Percentiles rank a stretch among this genome's conserved stretches.
Conservation (phyloP, 2,797 vertebrate species). For the Natrix natrix region DNA sequence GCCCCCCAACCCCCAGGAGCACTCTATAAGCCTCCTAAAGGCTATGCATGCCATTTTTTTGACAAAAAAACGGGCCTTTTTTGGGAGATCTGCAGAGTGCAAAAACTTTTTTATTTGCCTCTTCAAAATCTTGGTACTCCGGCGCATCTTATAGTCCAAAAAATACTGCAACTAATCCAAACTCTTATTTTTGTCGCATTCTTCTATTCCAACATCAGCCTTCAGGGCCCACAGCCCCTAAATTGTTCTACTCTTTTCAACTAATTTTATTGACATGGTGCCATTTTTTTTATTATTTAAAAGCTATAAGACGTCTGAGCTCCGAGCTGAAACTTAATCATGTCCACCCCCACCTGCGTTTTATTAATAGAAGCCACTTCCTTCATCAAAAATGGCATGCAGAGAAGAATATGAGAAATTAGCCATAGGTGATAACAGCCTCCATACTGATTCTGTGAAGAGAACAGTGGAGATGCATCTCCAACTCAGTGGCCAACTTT, state of each 20-base stretch:
- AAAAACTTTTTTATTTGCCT: too few species aligned
- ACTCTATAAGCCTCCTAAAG: too few species aligned
- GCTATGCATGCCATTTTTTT: too few species aligned
- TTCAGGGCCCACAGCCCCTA: constrained; percentile 5
- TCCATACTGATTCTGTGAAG: constrained; percentile 2
- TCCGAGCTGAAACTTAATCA: constrained; percentile 37
- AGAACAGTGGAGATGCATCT: not conserved
- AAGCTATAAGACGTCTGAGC: constrained; percentile 52
- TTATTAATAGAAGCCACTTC: constrained; percentile 58
- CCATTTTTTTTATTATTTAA: constrained; percentile 36
- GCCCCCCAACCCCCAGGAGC: too few species aligned
- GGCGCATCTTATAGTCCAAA: too few species aligned
- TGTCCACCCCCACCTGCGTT: constrained; percentile 65
- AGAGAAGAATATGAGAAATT: constrained; percentile 50
- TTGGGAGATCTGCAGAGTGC: too few species aligned
- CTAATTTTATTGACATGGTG: constrained; percentile 55
- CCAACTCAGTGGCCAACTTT: constrained; percentile 9
- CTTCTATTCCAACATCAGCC: not conserved
- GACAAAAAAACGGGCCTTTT: too few species aligned
- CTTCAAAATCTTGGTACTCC: too few species aligned
- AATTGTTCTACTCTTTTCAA: constrained; percentile 12
- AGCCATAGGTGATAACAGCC: constrained; percentile 23
- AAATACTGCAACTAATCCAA: not conserved
- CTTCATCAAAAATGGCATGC: constrained; percentile 41
- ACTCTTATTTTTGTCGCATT: not conserved